Evolutionary conservation across 2,797 vertebrate species (phyloP), one percentile per base, ranked within the genome.

Genomic region (Streptopelia turtur): DNA sequence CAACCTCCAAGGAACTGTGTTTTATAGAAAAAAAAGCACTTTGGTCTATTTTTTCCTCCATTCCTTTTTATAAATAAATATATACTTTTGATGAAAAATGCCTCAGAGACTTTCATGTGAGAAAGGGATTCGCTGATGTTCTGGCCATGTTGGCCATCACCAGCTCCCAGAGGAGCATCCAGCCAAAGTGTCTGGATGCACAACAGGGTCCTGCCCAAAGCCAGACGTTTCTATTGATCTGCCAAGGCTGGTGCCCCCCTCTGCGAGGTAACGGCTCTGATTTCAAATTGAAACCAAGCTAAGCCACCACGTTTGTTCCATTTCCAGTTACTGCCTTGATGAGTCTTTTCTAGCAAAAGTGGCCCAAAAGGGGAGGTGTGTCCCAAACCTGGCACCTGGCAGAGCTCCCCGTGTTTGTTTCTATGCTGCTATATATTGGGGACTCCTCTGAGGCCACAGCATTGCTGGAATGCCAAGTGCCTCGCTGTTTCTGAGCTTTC

Each of bases 31-130:
- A 47, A 82, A 85, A 87, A 89, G 1, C 30, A 89, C 60, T 88
- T 86, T 49, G 56, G 21, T 92, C 66, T 90, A 57, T 63, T 77
- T 91, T 87, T 85, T 6, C 1, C 20, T 9, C 17, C 3, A 5
- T 43, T 79, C 45, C 45, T 49, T 93, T 93, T 79, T 60, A 83
- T 56, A 76, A 96, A 95, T 88, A 96, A 94, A 95, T 43, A 35
- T 2, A 59, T 59, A 69, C 33, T 94, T 95, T 87, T 84, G 66
- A 82, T 93, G 53, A 83, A 35, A 87, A 84, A 13, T 21, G 83
- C 50, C 77, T 92, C 31, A 17, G 76, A 85, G 56, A 31, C 23
- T 80, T 89, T 49, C 13, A 55, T 8, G 74, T 61, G 69, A 14
- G 55, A 78, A 47, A 18, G 35, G 61, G 23, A 3, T 8, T 75